Percentiles rank a stretch among this genome's conserved stretches.
These are phyloP conservation scores for Strix uralensis DNA, from an alignment of 2,113 vertebrate species.

Conservation along the genomic window DNA sequence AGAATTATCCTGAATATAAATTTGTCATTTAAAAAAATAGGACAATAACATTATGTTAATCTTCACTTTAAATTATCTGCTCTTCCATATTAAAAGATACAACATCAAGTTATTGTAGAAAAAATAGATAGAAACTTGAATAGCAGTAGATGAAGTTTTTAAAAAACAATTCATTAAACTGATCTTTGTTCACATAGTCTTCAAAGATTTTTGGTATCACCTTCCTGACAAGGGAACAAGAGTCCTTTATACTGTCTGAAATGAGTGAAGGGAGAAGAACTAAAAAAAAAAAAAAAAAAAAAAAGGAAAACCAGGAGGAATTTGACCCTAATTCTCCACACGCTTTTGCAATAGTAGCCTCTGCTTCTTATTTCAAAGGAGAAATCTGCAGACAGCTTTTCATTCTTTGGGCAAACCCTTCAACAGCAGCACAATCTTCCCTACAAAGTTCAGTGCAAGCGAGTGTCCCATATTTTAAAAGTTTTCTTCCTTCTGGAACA, in stretches of 20 bases:
- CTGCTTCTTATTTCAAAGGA: neutral
- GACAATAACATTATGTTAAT: neutral
- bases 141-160: neutral
- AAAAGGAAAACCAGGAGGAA: neutral
- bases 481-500: neutral
- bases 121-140: neutral
- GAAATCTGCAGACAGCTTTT: neutral
- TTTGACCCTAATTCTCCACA: rapidly evolving
- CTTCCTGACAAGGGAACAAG: neutral
- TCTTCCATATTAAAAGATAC: neutral
- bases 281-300: neutral
- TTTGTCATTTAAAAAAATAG: neutral
- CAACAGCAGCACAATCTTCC: neutral
- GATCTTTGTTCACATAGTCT: neutral
- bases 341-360: neutral
- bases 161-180: neutral
- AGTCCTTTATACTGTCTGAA: neutral
- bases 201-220: neutral
- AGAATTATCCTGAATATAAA: neutral
- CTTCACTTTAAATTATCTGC: neutral
- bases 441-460: neutral
- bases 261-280: neutral
- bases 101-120: neutral
- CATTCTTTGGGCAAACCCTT: neutral
- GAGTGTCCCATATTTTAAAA: neutral